Percentiles rank a stretch among this genome's conserved stretches.
These are phyloP conservation scores for Loriculus beryllinus DNA, from an alignment of 2,797 vertebrate genomes.

Conservation along the genomic window DNA sequence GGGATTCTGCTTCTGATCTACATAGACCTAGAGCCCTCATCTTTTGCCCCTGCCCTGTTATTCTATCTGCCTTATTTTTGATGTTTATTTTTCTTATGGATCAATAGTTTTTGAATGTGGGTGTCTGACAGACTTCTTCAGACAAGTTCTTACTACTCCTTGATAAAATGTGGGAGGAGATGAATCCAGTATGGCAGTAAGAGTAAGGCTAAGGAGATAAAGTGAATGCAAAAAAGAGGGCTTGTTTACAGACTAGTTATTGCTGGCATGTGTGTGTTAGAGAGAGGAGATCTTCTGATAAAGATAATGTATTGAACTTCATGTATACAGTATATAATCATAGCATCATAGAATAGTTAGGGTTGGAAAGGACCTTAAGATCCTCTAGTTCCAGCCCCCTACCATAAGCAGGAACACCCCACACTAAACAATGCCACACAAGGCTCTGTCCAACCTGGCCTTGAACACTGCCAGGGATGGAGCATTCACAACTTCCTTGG, in stretches of 20 bases:
- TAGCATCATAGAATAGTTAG: too few relatives aligned
- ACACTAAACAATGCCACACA: too few relatives aligned
- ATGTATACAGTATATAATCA: background rate
- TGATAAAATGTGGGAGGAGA: background rate
- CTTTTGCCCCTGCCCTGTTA: background rate
- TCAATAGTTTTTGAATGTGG: background rate
- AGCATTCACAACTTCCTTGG: too few relatives aligned
- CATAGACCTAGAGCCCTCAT: background rate
- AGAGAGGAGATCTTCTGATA: background rate
- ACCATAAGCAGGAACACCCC: too few relatives aligned
- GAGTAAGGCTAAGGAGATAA: background rate
- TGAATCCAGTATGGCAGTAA: background rate
- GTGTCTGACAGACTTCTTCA: background rate
- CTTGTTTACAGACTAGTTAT: background rate
- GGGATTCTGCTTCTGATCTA: background rate
- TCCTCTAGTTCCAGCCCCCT: too few relatives aligned
- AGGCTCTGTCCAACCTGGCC: too few relatives aligned
- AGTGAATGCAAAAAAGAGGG: background rate
- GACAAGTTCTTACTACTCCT: background rate
- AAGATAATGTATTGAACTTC: background rate
- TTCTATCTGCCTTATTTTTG: background rate
- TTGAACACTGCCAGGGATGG: too few relatives aligned
- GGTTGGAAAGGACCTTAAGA: too few relatives aligned
- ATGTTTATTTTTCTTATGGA: background rate
- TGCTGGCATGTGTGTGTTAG: background rate